Conservation (phyloP, 2,888 invertebrate species). For the Ophion ventricosus region DNA sequence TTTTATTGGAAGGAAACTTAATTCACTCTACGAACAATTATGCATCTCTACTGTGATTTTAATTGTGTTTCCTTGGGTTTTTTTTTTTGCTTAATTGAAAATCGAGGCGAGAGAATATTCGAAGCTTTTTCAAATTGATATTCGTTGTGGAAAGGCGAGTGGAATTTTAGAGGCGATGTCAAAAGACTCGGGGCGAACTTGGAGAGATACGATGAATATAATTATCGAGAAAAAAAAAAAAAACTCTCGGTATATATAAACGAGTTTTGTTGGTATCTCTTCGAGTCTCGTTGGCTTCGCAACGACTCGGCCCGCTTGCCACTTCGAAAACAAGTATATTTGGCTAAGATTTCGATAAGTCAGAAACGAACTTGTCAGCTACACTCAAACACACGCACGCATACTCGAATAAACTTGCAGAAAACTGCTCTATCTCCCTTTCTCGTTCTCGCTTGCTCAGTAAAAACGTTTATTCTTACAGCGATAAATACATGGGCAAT, state of each 20-base stretch:
- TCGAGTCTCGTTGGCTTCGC: constrained; percentile 37
- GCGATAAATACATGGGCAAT: neutral
- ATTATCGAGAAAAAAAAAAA: constrained; percentile 52
- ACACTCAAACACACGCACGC: constrained; percentile 2
- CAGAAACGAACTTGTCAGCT: constrained; percentile 26
- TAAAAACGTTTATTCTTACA: neutral
- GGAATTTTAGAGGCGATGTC: constrained; percentile 8
- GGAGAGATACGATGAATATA: constrained; percentile 54
- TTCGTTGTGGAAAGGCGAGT: neutral
- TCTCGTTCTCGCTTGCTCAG: neutral
- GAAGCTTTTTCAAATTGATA: neutral
- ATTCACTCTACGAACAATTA: neutral
- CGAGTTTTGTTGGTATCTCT: constrained; percentile 65
- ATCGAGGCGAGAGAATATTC: no score
- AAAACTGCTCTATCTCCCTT: neutral
- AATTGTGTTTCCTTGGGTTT: no score
- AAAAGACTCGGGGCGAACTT: constrained; percentile 36
- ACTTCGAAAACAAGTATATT: constrained; percentile 72
- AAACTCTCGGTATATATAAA: constrained; percentile 40
- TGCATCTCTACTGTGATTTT: neutral
- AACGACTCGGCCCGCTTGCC: constrained; percentile 47
- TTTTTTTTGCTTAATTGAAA: neutral
- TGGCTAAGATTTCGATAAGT: constrained; percentile 72
- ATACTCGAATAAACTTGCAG: constrained; percentile 1
- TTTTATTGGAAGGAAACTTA: neutral